Conservation (phyloP, 2,888 invertebrate species). For the Ormyrus pomaceus region DNA sequence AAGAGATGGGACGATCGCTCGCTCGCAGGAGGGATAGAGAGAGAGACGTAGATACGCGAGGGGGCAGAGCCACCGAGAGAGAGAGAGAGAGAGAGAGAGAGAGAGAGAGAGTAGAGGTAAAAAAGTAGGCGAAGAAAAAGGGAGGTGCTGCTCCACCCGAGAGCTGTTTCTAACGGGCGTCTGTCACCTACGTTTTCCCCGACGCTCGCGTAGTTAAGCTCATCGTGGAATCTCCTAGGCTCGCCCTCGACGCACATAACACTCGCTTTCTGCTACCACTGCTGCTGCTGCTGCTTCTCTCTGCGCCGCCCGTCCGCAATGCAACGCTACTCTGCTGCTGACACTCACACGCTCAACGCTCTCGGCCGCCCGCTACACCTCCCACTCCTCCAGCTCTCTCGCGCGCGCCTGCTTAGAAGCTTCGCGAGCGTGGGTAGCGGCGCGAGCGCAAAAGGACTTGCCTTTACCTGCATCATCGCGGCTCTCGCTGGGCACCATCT, state of each 20-base stretch:
- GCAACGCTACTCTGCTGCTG: conserved; percentile 25
- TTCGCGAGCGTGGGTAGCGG: conserved; percentile 13
- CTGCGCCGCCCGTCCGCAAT: conserved; percentile 23
- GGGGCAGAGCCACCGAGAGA: not conserved
- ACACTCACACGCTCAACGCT: not conserved
- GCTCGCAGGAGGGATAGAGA: conserved; percentile 12
- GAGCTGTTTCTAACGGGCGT: too few relatives aligned
- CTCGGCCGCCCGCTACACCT: not conserved
- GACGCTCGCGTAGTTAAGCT: conserved; percentile 41
- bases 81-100: not conserved
- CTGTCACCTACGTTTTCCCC: conserved; percentile 46
- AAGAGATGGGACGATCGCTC: not conserved
- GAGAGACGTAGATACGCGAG: not conserved
- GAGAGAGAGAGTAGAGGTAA: not conserved
- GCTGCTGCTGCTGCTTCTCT: not conserved
- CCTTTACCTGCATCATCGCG: conserved; percentile 39
- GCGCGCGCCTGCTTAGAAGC: conserved; percentile 16
- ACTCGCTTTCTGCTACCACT: not conserved
- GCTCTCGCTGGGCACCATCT: conserved; percentile 36
- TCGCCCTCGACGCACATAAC: conserved; percentile 48
- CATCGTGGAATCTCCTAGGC: conserved; percentile 47
- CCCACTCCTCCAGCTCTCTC: conserved; percentile 3
- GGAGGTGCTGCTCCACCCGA: too few relatives aligned
- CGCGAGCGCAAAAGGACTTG: not conserved
- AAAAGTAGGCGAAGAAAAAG: not conserved